These are phyloP conservation scores for Misgurnus anguillicaudatus DNA, from an alignment of 2,113 vertebrate genomes.

Conservation along the genomic window DNA sequence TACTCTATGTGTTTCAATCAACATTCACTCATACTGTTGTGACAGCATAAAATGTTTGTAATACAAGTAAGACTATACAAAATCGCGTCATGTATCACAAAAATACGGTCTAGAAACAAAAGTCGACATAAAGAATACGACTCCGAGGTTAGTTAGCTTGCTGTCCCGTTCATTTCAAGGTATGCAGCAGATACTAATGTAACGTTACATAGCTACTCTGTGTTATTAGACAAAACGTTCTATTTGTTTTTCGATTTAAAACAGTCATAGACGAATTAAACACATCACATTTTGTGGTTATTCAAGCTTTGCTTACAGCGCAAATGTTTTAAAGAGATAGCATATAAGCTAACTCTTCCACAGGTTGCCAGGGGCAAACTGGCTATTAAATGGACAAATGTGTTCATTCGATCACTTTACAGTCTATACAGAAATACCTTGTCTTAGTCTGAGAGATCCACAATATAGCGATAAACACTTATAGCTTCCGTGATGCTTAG, in stretches of 20 bases:
- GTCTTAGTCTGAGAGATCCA: neutral
- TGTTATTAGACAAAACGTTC: neutral
- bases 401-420: neutral
- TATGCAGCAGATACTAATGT: neutral
- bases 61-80: too few relatives aligned
- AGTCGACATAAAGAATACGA: neutral
- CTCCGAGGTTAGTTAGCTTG: neutral
- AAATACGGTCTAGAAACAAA: neutral
- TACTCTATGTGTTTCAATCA: too few relatives aligned
- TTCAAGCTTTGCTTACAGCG: neutral
- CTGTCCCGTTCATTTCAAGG: neutral
- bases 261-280: neutral
- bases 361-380: neutral
- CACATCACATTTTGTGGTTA: neutral
- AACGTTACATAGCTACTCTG: neutral
- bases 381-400: neutral
- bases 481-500: neutral
- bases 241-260: neutral
- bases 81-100: too few relatives aligned
- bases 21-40: too few relatives aligned
- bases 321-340: neutral
- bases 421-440: constrained; percentile 4
- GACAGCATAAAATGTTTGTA: too few relatives aligned
- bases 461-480: neutral
- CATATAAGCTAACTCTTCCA: constrained; percentile 3